phyloP scores from a whole-genome alignment of 2,113 vertebrate species.

The Ammodramus savannarum region DNA sequence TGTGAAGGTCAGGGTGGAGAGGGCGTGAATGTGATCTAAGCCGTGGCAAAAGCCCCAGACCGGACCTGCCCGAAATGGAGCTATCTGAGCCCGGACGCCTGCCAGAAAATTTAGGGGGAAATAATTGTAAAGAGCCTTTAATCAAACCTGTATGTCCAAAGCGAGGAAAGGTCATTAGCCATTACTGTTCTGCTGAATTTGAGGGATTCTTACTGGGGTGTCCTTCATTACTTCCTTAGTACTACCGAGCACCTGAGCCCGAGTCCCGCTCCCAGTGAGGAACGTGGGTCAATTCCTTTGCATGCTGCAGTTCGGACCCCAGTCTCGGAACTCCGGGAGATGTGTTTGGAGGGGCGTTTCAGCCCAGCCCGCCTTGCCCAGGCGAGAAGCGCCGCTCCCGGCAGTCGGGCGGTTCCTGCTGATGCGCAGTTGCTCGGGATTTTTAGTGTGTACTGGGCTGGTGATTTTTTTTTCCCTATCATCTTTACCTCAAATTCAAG shows the following conservation, averaged over 20 bases:
- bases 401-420: not conserved
- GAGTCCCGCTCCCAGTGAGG: not conserved
- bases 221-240: not conserved
- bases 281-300: not conserved
- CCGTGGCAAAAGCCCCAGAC: not conserved
- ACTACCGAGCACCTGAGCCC: fast-evolving
- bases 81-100: not conserved
- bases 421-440: fast-evolving
- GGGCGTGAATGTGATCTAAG: fast-evolving
- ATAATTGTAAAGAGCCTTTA: not conserved
- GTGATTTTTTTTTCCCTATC: not conserved
- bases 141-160: not conserved
- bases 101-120: not conserved
- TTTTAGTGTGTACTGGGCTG: not conserved
- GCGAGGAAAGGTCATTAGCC: not conserved
- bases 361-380: not conserved
- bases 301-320: not conserved
- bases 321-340: fast-evolving
- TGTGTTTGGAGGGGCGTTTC: not conserved
- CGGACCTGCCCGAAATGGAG: not conserved
- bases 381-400: not conserved
- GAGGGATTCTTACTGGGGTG: not conserved
- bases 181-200: not conserved
- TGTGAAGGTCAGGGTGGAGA: not conserved
- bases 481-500: not conserved